Evolutionary conservation across 2,797 vertebrate genomes (phyloP), one percentile per base, ranked within the genome.

Genomic region (Danionella dracula): DNA sequence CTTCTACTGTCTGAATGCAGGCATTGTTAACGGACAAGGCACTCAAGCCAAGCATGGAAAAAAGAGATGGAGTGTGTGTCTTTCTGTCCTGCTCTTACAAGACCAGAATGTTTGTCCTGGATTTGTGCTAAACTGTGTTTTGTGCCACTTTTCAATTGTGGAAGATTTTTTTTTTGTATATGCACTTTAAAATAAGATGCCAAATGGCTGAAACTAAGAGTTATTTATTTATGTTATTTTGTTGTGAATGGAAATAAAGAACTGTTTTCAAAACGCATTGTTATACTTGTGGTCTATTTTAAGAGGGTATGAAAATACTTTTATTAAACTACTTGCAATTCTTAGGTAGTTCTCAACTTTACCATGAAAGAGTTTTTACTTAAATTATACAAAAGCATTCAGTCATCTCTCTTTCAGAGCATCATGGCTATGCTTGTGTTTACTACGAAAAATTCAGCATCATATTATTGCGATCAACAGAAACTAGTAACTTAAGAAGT

Each of bases 141-240:
- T 11, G 76, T 59, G 50, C 60, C 71, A 54, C 61, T 70, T 73
- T 63, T 65, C 15, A 37, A 44, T 17, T 17, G 56, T 69, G 42
- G 32, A 51, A 15, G 38, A 58, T 9, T 35, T 40, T 58, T 19
- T 69, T 60, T 66, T 70, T 79, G 79, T 82, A 81, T 61, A 77
- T 81, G 86, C 87, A 88, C 87, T 88, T 89, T 89, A 45, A 73
- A 77, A 42, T 45, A 51, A 45, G 23, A 27, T 55, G 61, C 75
- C 78, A 77, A 79, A 78, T 67, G 72, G 76, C 71, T 67, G 32
- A 15, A 69, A 75, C 50, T 56, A 37, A 49, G 46, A 61, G 68
- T 66, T 83, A 84, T 82, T 87, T 87, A 82, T 88, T 83, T 82
- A 70, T 70, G 71, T 79, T 64, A 73, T 58, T 13, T 64, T 73